Evolutionary conservation across 2,888 invertebrate species (phyloP).

Genomic region (Pandemis heparana): DNA sequence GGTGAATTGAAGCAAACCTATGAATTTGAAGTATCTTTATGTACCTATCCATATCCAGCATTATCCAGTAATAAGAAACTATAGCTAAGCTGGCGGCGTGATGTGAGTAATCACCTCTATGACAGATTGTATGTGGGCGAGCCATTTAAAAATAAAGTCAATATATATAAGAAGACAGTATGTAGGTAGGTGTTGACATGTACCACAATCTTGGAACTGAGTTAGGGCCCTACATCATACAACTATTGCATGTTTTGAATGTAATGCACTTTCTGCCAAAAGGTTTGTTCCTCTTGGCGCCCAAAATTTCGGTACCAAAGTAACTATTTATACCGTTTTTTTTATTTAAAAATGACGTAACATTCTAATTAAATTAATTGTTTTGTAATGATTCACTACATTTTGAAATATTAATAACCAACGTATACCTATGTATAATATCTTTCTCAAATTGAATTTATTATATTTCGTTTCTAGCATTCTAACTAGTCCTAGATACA

Average conservation of each 20-base stretch:
- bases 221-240: neutral
- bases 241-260: neutral
- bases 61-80: neutral
- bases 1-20: neutral
- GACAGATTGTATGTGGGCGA: constrained; percentile 56
- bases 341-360: neutral
- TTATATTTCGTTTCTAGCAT: neutral
- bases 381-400: neutral
- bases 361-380: neutral
- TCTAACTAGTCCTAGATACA: neutral
- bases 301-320: neutral
- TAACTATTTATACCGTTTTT: neutral
- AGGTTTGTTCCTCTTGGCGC: constrained; percentile 27
- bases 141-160: constrained; percentile 52
- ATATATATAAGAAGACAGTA: constrained; percentile 39
- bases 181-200: constrained; percentile 42
- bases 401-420: no score
- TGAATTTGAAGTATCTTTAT: no score
- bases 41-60: neutral
- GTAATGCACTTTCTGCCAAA: neutral
- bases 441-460: neutral
- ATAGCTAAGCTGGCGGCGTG: constrained; percentile 10
- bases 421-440: no score
- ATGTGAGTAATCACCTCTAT: constrained; percentile 55
- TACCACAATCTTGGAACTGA: constrained; percentile 22